Conservation (phyloP, 1,140 invertebrate species). For the Drosophila arawakana region DNA sequence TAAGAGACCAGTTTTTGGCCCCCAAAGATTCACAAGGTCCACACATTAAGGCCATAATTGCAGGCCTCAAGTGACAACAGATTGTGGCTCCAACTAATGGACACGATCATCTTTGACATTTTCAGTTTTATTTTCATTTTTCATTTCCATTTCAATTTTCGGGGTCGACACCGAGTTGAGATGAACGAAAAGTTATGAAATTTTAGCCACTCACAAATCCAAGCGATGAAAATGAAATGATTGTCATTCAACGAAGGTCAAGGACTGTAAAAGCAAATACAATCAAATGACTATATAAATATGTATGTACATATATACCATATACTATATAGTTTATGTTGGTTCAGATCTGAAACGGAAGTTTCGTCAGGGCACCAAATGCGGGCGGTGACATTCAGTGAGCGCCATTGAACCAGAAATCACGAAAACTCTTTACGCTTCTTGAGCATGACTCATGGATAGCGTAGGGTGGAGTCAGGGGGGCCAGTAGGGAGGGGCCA, state of each 20-base stretch:
- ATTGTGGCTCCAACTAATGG: constrained; percentile 35
- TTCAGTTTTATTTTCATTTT: constrained; percentile 61
- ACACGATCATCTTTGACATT: constrained; percentile 58
- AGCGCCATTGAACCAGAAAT: constrained; percentile 70
- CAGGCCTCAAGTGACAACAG: constrained; percentile 31
- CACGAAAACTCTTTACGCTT: constrained; percentile 63
- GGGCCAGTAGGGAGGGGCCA: too few species aligned
- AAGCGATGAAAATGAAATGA: constrained; percentile 22
- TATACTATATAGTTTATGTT: constrained; percentile 1
- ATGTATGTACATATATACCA: background rate
- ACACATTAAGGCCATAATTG: constrained; percentile 18
- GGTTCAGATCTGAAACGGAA: constrained; percentile 10
- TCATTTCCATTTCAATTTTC: constrained; percentile 56
- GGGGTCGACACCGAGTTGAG: constrained; percentile 30
- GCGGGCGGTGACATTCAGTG: constrained; percentile 44
- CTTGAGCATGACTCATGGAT: constrained; percentile 57
- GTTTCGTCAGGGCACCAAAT: constrained; percentile 32
- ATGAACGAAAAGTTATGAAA: constrained; percentile 34
- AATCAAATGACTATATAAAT: too few species aligned
- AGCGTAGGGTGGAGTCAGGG: too few species aligned
- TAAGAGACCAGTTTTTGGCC: constrained; percentile 1
- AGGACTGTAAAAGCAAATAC: constrained; percentile 14
- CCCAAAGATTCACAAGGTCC: background rate
- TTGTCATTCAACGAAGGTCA: constrained; percentile 32
- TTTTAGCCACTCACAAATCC: constrained; percentile 11